Evolutionary conservation across 2,797 vertebrate species (phyloP), one percentile per base, ranked within the genome.

Genomic region (Tolypeutes matacus): DNA sequence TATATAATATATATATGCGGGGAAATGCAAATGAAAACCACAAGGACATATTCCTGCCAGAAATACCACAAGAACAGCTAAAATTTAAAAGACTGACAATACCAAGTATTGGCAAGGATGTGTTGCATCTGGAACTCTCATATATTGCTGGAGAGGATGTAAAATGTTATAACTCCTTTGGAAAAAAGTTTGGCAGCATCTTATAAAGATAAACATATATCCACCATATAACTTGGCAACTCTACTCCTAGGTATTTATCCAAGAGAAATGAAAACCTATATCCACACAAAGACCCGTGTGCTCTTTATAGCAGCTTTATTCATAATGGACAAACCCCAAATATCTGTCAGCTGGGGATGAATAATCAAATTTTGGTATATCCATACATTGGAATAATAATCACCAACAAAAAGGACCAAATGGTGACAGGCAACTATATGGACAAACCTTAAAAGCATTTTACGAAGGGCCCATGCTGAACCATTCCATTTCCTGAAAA

Each of bases 21-120:
- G 80, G 15, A 86, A 80, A 92, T 62, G 39, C 69, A 91, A 88
- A 76, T 82, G 82, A 92, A 91, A 85, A n/a, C n/a, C 78, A 90
- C 18, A 65, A 29, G 64, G 39, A 80, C n/a, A 82, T 83, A 64
- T 3, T 56, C 46, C n/a, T 60, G 80, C 14, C 17, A 75, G 93
- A 80, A 9, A 21, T 0, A 76, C 20, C 23, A 69, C 25, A 76
- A 60, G 34, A 67, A 76, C 27, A 39, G 62, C 65, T 93, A 88
- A 90, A 94, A 85, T 77, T 39, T 65, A 86, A 75, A 84, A 81
- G 77, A 73, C 11, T 69, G n/a, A 64, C 73, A 29, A 77, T 60
- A 84, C 0, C 13, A 92, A 87, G 51, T 78, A 36, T 18, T 46
- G 31, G 51, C 56, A 82, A 39, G n/a, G 46, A 90, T 25, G 5